A percentile compares a stretch with the other conserved stretches of the same genome.
Conservation (phyloP, 2,797 vertebrate species). For the Microhierax caerulescens region DNA sequence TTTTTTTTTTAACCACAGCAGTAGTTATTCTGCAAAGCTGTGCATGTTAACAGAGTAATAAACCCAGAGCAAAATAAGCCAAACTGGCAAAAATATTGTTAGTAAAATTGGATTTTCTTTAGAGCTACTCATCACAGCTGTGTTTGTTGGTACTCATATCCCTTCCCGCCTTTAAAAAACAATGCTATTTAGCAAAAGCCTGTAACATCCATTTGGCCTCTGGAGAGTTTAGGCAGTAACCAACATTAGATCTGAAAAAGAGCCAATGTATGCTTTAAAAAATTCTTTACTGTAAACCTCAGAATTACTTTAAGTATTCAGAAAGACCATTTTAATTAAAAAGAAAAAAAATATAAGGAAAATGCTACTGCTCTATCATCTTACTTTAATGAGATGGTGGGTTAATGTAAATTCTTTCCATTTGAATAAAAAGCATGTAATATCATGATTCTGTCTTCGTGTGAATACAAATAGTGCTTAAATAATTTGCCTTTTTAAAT, state of each 20-base stretch:
- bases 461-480: constrained; percentile 31
- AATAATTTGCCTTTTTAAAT: constrained; percentile 37
- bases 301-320: not conserved
- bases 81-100: not conserved
- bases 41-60: not conserved
- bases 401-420: constrained; percentile 11
- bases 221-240: not conserved
- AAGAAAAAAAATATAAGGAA: not conserved
- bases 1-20: not conserved
- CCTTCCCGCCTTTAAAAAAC: not conserved
- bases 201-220: not conserved
- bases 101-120: not conserved
- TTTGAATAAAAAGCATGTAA: constrained; percentile 20
- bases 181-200: not conserved
- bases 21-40: not conserved
- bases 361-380: not conserved
- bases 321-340: constrained; percentile 7
- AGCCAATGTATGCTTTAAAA: not conserved
- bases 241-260: not conserved
- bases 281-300: not conserved
- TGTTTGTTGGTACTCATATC: rapidly evolving
- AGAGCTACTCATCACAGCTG: not conserved
- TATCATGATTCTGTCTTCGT: not conserved
- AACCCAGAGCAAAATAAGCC: not conserved
- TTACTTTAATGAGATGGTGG: constrained; percentile 20